Conservation (phyloP, 2,888 invertebrate species). For the Cheilosia impressa region DNA sequence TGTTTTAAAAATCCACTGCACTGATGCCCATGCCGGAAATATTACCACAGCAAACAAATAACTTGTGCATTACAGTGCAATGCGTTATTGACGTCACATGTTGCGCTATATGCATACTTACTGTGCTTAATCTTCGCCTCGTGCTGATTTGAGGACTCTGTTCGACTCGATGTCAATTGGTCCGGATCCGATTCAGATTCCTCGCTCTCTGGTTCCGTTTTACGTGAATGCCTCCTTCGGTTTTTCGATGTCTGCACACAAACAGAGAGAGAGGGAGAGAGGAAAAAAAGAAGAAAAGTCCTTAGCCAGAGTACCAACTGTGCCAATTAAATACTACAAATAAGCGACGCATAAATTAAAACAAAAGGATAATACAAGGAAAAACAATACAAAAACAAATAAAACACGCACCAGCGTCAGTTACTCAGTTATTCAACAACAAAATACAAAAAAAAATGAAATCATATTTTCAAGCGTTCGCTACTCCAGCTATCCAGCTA, state of each 20-base stretch:
- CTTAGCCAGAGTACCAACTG: conserved; percentile 43
- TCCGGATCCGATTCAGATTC: conserved; percentile 91
- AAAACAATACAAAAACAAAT: conserved; percentile 51
- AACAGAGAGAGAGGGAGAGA: conserved; percentile 22
- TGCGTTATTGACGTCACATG: background rate
- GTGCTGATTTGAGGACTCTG: conserved; percentile 90
- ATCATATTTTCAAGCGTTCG: conserved; percentile 76
- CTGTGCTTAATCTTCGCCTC: conserved; percentile 89
- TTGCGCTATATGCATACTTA: conserved; percentile 82
- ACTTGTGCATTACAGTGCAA: background rate
- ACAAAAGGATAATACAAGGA: conserved; percentile 50
- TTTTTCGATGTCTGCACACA: conserved; percentile 84
- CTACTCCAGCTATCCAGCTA: conserved; percentile 61
- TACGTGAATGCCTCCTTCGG: conserved; percentile 86
- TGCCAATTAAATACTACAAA: conserved; percentile 76
- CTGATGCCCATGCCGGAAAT: no score
- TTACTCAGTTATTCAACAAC: conserved; percentile 4
- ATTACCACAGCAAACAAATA: no score
- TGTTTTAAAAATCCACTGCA: no score
- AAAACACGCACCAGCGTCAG: conserved; percentile 64
- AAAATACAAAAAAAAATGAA: conserved; percentile 54
- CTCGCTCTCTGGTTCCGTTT: conserved; percentile 89
- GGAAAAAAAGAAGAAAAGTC: conserved; percentile 78
- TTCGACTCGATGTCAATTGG: conserved; percentile 89
- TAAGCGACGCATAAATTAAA: conserved; percentile 77